These are phyloP conservation scores for Ostrea denselamellosa DNA, from an alignment of 1,140 invertebrate species.

Conservation along the genomic window DNA sequence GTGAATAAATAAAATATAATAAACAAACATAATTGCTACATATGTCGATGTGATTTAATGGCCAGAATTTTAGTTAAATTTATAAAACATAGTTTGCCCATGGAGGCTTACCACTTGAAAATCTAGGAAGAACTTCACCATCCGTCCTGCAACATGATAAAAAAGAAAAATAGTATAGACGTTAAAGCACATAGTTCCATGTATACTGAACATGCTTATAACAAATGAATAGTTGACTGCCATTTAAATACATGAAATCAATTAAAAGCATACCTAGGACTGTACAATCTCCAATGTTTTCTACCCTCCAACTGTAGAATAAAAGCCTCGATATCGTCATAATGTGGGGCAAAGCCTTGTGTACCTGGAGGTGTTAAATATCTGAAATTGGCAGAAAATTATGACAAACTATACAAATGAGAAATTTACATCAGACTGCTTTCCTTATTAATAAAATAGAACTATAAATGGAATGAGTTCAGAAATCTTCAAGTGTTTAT, in stretches of 20 bases:
- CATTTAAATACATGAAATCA: neutral
- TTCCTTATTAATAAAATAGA: no score
- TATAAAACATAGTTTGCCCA: neutral
- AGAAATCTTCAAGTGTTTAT: no score
- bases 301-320: slow-evolving; percentile 96
- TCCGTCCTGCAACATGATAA: slow-evolving; percentile 67
- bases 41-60: no score
- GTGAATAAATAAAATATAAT: slow-evolving; percentile 43
- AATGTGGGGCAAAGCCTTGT: slow-evolving; percentile 99
- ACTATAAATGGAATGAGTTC: no score
- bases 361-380: slow-evolving; percentile 97
- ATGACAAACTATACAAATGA: no score
- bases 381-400: slow-evolving; percentile 67
- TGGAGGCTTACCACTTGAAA: slow-evolving; percentile 84
- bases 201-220: no score
- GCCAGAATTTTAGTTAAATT: no score
- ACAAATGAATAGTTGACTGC: neutral
- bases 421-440: no score
- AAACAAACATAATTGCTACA: neutral
- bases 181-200: no score
- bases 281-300: slow-evolving; percentile 96
- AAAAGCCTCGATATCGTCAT: slow-evolving; percentile 99
- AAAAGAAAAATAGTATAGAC: neutral
- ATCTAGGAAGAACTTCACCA: slow-evolving; percentile 86
- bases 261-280: slow-evolving; percentile 80